Evolutionary conservation across 2,888 invertebrate species (phyloP), one percentile per base, ranked within the genome.

Genomic region (Diarsia mendica): DNA sequence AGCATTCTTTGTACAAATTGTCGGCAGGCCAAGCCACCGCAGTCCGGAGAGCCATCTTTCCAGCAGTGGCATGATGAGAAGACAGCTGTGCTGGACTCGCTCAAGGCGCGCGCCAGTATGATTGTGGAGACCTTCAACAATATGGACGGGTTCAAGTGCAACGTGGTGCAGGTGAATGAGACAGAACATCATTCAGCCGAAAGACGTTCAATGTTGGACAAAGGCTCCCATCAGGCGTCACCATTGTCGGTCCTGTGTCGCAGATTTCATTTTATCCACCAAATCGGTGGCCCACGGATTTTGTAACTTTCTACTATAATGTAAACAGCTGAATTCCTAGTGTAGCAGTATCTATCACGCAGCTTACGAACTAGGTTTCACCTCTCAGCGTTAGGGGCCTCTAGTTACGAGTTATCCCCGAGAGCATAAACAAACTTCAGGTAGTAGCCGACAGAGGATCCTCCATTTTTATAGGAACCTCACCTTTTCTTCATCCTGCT

Each of bases 61-160:
- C 97, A 98, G 3, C 95, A 97, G 73, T 99, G 97, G 94, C 91
- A 95, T 0, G 94, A 97, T 92, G 99, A 99, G 94, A 98, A 98
- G 93, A 93, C 93, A 0, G 97, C 92, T 0, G 98, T 99, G 11
- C 95, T 99, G 73, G 92, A 96, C 15, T 98, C 98, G 0, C 96
- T 99, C 48, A 97, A 97, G 33, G 86, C 93, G 71, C 95, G 99
- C 87, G 99, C 99, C 3, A 96, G 97, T 85, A 97, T 99, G 96
- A 98, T 99, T 55, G 98, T 98, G 3, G 97, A 98, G 61, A 98
- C 98, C 0, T 98, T 99, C 93, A 99, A 99, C 95, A 97, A 97
- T 70, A 99, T 99, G 94, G 97, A 98, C 85, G 99, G 99, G 23
- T 98, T 98, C 93, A 97, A 96, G 60, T 99, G 99, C 90, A 99